These are phyloP conservation scores for Pelusios castaneus DNA, from an alignment of 2,113 vertebrate species.

Conservation along the genomic window DNA sequence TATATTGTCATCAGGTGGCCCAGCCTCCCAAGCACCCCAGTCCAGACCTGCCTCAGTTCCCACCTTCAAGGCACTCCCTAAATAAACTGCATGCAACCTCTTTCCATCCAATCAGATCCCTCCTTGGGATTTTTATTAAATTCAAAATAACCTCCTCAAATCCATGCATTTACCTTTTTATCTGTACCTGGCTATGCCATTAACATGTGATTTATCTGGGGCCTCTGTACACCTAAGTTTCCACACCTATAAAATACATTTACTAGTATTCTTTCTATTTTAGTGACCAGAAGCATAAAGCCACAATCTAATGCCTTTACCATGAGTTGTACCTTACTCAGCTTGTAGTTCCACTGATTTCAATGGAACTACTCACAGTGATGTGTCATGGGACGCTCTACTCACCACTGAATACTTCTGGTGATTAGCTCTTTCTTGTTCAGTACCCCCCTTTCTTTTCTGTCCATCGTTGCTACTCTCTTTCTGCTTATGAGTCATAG, in stretches of 20 bases:
- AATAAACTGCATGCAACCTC: too few species aligned
- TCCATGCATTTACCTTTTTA: too few species aligned
- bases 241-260: not conserved
- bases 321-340: not conserved
- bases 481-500: not conserved
- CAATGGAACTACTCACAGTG: not conserved
- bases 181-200: not conserved
- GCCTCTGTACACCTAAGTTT: not conserved
- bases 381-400: not conserved
- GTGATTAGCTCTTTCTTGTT: not conserved
- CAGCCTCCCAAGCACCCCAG: too few species aligned
- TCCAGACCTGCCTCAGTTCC: too few species aligned
- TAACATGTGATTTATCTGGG: not conserved
- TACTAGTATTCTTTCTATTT: not conserved
- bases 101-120: too few species aligned
- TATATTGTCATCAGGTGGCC: too few species aligned
- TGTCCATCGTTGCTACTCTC: not conserved
- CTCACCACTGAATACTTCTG: not conserved
- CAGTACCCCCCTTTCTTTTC: not conserved
- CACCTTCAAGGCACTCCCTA: too few species aligned
- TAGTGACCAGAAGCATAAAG: not conserved
- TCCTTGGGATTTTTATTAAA: too few species aligned
- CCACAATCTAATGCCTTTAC: not conserved
- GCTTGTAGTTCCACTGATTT: not conserved
- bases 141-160: too few species aligned